These are phyloP conservation scores for Enteromius unitaeniatus DNA, from an alignment of 2,797 vertebrate species.

Conservation along the genomic window DNA sequence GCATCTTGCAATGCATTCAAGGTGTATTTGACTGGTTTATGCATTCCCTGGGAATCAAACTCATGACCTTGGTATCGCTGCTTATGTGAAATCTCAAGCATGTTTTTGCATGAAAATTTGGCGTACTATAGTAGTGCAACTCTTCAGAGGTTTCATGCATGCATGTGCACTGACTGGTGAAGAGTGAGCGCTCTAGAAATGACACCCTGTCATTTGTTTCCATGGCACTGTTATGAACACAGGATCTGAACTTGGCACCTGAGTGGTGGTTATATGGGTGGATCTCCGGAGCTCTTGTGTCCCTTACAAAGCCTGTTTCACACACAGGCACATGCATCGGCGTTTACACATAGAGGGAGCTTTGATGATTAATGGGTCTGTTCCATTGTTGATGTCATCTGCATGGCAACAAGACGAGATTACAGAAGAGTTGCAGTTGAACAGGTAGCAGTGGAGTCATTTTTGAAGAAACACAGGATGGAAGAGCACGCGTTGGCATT, in stretches of 20 bases:
- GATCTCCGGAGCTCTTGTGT: conserved; percentile 43
- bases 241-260: conserved; percentile 53
- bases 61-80: neutral
- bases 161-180: neutral
- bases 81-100: neutral
- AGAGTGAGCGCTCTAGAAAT: conserved; percentile 34
- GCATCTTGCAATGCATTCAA: neutral
- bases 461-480: conserved; percentile 9
- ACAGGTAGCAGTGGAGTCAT: conserved; percentile 40
- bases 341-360: conserved; percentile 22
- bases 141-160: conserved; percentile 3
- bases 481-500: neutral
- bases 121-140: neutral
- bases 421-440: conserved; percentile 30
- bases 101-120: neutral
- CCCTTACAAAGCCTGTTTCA: conserved; percentile 36
- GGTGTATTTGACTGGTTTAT: neutral
- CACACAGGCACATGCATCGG: conserved; percentile 39
- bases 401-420: conserved; percentile 39
- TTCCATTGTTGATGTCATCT: conserved; percentile 53
- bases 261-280: conserved; percentile 43
- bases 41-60: neutral
- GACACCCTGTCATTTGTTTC: conserved; percentile 51
- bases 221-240: conserved; percentile 65
- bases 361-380: conserved; percentile 52